Evolutionary conservation across 1,140 invertebrate species (phyloP), one percentile per base, ranked within the genome.

Genomic region (Lasioglossum baleicum): DNA sequence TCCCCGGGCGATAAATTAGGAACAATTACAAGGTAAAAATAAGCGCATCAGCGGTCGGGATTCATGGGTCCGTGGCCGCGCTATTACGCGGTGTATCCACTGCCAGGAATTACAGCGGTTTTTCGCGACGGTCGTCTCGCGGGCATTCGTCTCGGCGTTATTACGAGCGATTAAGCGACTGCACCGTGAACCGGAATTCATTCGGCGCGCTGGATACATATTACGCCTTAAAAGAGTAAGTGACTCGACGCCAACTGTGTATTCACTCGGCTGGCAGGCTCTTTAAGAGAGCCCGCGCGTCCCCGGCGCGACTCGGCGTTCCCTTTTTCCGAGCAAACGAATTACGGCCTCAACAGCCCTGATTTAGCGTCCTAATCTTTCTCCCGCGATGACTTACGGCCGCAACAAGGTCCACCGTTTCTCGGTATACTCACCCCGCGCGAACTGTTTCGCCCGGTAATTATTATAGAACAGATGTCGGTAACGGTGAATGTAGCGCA

Each of bases 131-230:
- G 64, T 78, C 75, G 83, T 77, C 65, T 75, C 84, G 74, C 60
- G 44, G 63, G 72, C 83, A 85, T 88, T 85, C 81, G 81, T 85
- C 87, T 88, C 81, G 69, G 65, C 79, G 81, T 86, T 85, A 88
- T 88, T 88, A 87, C 87, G 76, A 87, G 76, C 87, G 87, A 88
- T 88, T 87, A 88, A 87, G 80, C 86, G 82, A 84, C 82, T 74
- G 56, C 72, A 85, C 67, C 80, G 83, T 65, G 75, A 67, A 70
- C 56, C 63, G 78, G 83, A 83, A 87, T 81, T 85, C 83, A 83
- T 85, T 88, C 77, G 84, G 10, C 71, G 82, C 60, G 66, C 74
- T 63, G 81, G 84, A 81, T 87, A 87, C 82, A 75, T 87, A 86
- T 85, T 80, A 83, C 77, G 71, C 66, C 77, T 83, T 83, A 81